Conservation (phyloP, 1,140 invertebrate species). For the Rhysida immarginata region DNA sequence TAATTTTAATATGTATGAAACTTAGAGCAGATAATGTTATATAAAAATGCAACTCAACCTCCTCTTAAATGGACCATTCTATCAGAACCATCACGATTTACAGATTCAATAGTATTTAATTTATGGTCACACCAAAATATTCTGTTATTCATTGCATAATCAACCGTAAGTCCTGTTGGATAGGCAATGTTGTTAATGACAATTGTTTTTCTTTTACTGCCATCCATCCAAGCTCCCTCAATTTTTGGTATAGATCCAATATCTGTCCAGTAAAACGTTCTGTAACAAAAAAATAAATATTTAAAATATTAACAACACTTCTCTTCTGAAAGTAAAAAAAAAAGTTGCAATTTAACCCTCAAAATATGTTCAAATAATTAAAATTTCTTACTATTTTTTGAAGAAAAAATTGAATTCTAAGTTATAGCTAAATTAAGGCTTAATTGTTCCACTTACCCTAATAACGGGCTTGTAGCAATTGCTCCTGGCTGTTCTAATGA, state of each 20-base stretch:
- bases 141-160: slow-evolving; percentile 71
- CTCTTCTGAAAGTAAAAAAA: no score
- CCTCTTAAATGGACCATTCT: slow-evolving; percentile 55
- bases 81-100: slow-evolving; percentile 64
- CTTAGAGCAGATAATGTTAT: background rate
- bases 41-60: slow-evolving; percentile 19
- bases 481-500: slow-evolving; percentile 63
- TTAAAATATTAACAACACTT: no score
- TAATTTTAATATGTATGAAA: no score
- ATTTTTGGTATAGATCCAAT: slow-evolving; percentile 67
- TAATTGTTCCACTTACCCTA: slow-evolving; percentile 31
- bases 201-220: slow-evolving; percentile 60
- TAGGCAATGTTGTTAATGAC: slow-evolving; percentile 61
- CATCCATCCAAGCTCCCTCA: slow-evolving; percentile 90
- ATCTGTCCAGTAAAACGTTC: slow-evolving; percentile 67
- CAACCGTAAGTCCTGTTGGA: slow-evolving; percentile 75
- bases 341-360: no score
- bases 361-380: no score
- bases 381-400: no score
- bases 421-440: no score
- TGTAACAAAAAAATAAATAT: slow-evolving; percentile 8
- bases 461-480: slow-evolving; percentile 69
- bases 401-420: no score
- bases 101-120: slow-evolving; percentile 78
- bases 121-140: slow-evolving; percentile 95